Percentiles rank a stretch among this genome's conserved stretches.
Conservation (phyloP, 2,113 vertebrate species). For the Malurus melanocephalus region DNA sequence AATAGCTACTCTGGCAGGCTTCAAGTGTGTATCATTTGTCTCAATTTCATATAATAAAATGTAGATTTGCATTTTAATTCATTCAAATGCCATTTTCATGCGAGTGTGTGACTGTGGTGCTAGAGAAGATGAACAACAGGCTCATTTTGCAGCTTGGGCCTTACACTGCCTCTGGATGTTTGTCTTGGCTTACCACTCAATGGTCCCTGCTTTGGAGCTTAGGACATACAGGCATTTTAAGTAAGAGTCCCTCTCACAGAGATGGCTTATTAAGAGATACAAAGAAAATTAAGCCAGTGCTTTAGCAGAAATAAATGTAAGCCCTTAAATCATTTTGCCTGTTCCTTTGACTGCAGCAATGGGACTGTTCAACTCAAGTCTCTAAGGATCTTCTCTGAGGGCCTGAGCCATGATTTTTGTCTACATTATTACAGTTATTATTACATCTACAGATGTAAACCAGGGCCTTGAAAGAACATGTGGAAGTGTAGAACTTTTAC, state of each 20-base stretch:
- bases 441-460: conserved; percentile 44
- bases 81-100: conserved; percentile 18
- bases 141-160: not conserved
- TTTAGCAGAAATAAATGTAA: conserved; percentile 38
- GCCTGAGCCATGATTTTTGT: conserved; percentile 19
- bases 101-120: not conserved
- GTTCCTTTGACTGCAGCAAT: conserved; percentile 18
- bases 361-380: conserved; percentile 7
- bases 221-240: not conserved
- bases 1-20: conserved; percentile 25
- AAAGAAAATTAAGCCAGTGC: conserved; percentile 43
- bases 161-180: not conserved
- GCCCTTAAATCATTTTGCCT: conserved; percentile 11
- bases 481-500: conserved; percentile 39
- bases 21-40: conserved; percentile 21
- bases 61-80: conserved; percentile 45
- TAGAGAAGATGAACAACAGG: not conserved
- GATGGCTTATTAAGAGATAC: conserved; percentile 34
- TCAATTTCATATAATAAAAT: conserved; percentile 45
- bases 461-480: conserved; percentile 22
- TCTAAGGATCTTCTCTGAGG: conserved; percentile 33
- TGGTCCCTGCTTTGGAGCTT: not conserved
- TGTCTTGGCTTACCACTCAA: not conserved
- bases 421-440: conserved; percentile 10
- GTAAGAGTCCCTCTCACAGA: conserved; percentile 10